Evolutionary conservation across 2,797 vertebrate genomes (phyloP).

Genomic region (Phoebastria nigripes): DNA sequence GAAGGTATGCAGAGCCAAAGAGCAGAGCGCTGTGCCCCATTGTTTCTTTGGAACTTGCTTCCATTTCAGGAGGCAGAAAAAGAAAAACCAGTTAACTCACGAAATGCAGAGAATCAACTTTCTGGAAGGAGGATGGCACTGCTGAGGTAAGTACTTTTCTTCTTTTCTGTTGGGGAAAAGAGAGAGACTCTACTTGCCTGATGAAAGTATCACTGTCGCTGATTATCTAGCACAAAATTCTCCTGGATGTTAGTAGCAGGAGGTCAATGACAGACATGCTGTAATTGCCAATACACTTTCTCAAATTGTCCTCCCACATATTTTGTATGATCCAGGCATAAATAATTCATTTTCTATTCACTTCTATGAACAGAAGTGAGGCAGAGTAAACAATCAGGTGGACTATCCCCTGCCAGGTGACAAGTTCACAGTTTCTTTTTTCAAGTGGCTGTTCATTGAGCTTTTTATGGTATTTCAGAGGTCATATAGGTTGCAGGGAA

Average conservation of each 20-base stretch:
- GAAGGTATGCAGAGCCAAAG: background rate
- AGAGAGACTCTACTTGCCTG: background rate
- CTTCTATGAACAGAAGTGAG: background rate
- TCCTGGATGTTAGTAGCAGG: background rate
- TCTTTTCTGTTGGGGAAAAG: background rate
- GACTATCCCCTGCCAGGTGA: background rate
- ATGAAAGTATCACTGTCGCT: background rate
- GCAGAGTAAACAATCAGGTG: background rate
- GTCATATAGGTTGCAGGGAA: background rate
- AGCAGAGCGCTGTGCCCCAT: background rate
- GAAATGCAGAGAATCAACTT: background rate
- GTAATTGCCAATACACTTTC: background rate
- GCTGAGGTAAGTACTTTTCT: background rate
- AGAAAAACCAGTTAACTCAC: background rate
- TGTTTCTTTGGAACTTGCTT: background rate
- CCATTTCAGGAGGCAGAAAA: background rate
- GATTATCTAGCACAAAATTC: background rate
- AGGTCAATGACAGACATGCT: background rate
- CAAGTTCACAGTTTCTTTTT: background rate
- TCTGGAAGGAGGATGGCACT: background rate
- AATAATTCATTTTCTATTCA: constrained; percentile 1
- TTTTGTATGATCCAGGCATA: background rate
- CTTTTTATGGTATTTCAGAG: background rate
- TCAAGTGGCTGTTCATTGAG: background rate
- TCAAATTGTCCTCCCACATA: background rate